Evolutionary conservation across 2,888 invertebrate genomes (phyloP).

Genomic region (Achlya flavicornis): DNA sequence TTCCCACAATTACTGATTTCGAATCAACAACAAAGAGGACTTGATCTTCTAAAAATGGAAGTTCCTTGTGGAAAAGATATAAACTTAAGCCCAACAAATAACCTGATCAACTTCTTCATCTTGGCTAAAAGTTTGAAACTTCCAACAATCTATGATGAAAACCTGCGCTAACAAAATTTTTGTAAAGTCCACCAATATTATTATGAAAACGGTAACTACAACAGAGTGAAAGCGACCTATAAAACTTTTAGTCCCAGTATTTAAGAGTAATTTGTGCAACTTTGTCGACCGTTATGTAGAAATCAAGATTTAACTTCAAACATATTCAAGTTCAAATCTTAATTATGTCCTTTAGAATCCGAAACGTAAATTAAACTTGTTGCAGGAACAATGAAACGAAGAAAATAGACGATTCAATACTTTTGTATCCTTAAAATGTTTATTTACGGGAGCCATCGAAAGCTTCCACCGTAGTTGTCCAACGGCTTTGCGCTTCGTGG

Average conservation of each 20-base stretch:
- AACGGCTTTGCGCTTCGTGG: conserved; percentile 69
- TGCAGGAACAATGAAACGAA: conserved; percentile 9
- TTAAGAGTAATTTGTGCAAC: background rate
- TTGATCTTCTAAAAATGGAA: background rate
- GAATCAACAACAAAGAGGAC: background rate
- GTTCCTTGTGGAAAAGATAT: background rate
- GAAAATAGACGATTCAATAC: conserved; percentile 20
- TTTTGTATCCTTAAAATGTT: conserved; percentile 38
- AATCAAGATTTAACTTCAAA: no score
- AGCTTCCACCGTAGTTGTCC: conserved; percentile 67
- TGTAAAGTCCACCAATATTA: background rate
- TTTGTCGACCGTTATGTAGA: no score
- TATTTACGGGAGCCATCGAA: conserved; percentile 57
- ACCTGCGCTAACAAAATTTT: no score
- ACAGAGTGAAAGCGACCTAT: background rate
- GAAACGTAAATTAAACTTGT: background rate
- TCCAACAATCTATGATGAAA: no score
- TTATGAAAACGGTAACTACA: background rate
- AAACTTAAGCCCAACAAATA: background rate
- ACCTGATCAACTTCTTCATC: no score
- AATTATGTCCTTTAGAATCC: background rate
- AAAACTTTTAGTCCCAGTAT: background rate
- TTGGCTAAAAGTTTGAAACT: no score
- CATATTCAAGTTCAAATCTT: no score
- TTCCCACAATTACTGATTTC: background rate